Conservation (phyloP, 2,797 vertebrate species). For the Petrocephalus schoutedeni region DNA sequence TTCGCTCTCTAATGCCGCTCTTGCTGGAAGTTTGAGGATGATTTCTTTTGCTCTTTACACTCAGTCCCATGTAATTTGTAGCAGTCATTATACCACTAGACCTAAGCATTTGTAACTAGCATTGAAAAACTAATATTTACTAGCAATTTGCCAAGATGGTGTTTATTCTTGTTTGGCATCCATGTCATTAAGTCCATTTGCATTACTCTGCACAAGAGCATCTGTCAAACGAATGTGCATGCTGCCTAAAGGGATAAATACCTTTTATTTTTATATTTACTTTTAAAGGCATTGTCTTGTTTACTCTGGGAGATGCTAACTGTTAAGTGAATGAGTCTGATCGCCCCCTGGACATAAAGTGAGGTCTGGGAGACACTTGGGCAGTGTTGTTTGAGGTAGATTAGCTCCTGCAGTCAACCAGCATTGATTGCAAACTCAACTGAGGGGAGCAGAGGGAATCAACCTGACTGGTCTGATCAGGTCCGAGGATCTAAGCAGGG, state of each 20-base stretch:
- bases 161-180: neutral
- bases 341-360: constrained; percentile 12
- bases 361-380: constrained; percentile 26
- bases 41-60: neutral
- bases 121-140: neutral
- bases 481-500: constrained; percentile 38
- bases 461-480: constrained; percentile 44
- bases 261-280: neutral
- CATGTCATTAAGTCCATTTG: neutral
- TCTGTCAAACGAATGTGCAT: neutral
- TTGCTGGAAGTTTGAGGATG: neutral
- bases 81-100: neutral
- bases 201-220: neutral
- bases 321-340: neutral
- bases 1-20: neutral
- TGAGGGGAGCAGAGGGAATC: constrained; percentile 28
- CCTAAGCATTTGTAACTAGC: neutral
- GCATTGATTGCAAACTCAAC: constrained; percentile 43
- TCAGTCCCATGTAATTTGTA: neutral
- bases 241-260: neutral
- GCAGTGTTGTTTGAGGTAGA: constrained; percentile 28
- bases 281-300: neutral
- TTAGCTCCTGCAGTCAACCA: constrained; percentile 28
- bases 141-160: neutral
- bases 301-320: neutral